phyloP scores from a whole-genome alignment of 2,113 vertebrate genomes.

The Sphyrna mokarran region DNA sequence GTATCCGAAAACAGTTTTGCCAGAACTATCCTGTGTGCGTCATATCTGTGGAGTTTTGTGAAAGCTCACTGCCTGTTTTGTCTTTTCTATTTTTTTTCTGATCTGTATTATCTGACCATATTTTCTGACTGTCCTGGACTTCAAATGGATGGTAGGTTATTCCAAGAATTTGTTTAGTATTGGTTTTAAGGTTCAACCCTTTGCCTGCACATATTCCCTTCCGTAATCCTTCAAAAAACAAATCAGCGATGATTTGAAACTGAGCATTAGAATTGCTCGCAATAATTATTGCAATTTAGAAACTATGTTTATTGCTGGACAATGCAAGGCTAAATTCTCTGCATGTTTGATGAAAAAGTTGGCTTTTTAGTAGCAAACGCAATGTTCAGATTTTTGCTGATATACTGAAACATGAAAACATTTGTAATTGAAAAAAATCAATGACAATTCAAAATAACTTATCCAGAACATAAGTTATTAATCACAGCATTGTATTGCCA shows the following conservation, averaged over 20 bases:
- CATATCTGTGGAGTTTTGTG: conserved; percentile 28
- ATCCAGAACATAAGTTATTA: not conserved
- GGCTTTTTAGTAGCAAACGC: conserved; percentile 13
- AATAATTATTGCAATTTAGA: not conserved
- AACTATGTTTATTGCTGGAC: not conserved
- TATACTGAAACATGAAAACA: not conserved
- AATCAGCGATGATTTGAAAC: not conserved
- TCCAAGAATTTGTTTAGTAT: conserved; percentile 4
- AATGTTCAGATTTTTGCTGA: conserved; percentile 3
- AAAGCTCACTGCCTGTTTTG: conserved; percentile 11
- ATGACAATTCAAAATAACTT: not conserved
- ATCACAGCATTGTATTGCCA: not conserved
- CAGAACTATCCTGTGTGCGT: not conserved
- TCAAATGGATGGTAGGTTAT: conserved; percentile 46
- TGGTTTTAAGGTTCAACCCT: not conserved
- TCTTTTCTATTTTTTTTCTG: conserved; percentile 36
- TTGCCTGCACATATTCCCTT: not conserved
- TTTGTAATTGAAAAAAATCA: not conserved
- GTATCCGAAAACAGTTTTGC: not conserved
- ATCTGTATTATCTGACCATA: conserved; percentile 34
- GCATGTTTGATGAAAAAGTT: conserved; percentile 14
- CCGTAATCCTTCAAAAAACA: not conserved
- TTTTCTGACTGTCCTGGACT: conserved; percentile 37
- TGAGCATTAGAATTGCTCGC: not conserved
- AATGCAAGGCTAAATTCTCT: not conserved